Evolutionary conservation across 2,888 invertebrate species (phyloP), one percentile per base, ranked within the genome.

Genomic region (Vandiemenella viatica): DNA sequence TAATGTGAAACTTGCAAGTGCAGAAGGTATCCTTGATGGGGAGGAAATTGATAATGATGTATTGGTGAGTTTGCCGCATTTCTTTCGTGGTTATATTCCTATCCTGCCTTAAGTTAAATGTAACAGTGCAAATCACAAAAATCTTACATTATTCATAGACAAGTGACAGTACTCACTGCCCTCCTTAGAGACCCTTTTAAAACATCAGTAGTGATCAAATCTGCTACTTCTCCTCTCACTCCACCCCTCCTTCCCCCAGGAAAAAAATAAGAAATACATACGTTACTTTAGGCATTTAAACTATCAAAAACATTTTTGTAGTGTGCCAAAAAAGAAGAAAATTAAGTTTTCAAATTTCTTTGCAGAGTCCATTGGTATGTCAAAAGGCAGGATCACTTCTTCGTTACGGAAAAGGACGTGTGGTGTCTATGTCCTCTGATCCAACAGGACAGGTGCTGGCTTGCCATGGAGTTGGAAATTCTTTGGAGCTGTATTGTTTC

Each of bases 401-500:
- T 53, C 76, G 93, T 46, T 77, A 79, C 22, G 83, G 87, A 0
- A 76, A 74, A 56, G 91, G 90, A 4, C 74, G 91, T 57, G 82
- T 92, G 1, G 77, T 83, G 0, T 79, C 81, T 18, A 70, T 95
- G 59, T 69, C 72, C 15, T 72, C 79, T 1, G 91, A 95, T 66
- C 65, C 71, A 1, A 77, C 82, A 17, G 80, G 83, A 54, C 74
- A 75, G 53, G 66, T 90, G 17, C 62, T 96, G 3, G 80, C 79
- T 1, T 89, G 89, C 63, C 85, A 88, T 62, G 93, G 93, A 2
- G 80, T 79, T 10, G 88, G 91, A 60, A 76, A 79, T 48, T 67
- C 76, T 19, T 68, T 96, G 15, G 96, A 97, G 67, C 66, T 89
- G 47, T 96, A 90, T 63, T 72, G 78, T 38, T 80, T 97, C 57